These are phyloP conservation scores for Cairina moschata DNA, from an alignment of 2,113 vertebrate species.

Conservation along the genomic window DNA sequence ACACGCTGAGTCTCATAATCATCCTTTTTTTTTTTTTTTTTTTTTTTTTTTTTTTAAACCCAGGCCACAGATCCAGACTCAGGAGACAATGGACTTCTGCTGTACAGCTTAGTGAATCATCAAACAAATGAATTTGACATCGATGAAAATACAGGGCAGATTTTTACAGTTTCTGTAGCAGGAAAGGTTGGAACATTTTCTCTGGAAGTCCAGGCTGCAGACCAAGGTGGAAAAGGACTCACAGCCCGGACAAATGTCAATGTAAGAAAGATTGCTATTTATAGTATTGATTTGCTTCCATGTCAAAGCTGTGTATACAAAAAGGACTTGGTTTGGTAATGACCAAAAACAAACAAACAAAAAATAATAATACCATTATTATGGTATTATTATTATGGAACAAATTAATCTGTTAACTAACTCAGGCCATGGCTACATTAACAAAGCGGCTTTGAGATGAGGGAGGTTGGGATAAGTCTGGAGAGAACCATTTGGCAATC, in stretches of 20 bases:
- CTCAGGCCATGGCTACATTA: background rate
- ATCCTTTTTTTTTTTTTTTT: background rate
- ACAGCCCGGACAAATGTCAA: constrained; percentile 48
- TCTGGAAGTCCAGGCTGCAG: constrained; percentile 69
- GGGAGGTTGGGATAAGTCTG: background rate
- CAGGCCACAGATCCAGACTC: constrained; percentile 80
- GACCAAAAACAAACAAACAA: background rate
- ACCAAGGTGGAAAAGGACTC: constrained; percentile 56
- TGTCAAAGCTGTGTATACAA: background rate
- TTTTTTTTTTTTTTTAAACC: background rate
- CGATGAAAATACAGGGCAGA: constrained; percentile 72
- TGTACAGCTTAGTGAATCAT: constrained; percentile 69
- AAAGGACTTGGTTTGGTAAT: background rate
- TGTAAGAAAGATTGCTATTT: constrained; percentile 52
- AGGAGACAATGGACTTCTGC: constrained; percentile 53
- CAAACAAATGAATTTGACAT: constrained; percentile 60
- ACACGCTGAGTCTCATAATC: background rate
- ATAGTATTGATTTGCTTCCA: background rate
- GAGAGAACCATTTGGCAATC: background rate
- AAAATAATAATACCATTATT: background rate
- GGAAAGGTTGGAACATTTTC: background rate
- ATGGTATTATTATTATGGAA: too few species aligned
- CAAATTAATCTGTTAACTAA: background rate
- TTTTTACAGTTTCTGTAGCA: constrained; percentile 74
- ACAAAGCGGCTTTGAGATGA: background rate